phyloP scores from a whole-genome alignment of 2,797 vertebrate species.

The Rhadinocentrus ornatus region DNA sequence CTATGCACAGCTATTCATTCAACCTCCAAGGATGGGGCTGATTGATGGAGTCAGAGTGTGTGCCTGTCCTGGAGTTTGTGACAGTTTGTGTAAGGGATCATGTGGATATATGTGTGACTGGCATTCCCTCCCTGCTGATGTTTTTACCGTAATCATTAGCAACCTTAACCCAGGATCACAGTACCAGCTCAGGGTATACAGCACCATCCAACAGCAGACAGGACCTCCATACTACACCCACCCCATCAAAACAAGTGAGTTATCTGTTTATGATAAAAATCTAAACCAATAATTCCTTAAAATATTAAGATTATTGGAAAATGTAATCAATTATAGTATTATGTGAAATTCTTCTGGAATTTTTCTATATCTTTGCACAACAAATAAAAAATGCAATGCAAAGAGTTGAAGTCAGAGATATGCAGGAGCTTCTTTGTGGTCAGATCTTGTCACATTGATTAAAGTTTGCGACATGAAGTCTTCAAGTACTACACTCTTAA shows the following conservation, averaged over 20 bases:
- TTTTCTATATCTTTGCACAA: no score
- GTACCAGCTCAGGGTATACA: constrained; percentile 82
- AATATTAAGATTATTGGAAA: background rate
- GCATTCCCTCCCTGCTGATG: constrained; percentile 56
- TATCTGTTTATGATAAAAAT: background rate
- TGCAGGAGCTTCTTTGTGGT: background rate
- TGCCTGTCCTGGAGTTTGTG: constrained; percentile 58
- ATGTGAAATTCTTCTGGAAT: no score
- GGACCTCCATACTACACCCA: constrained; percentile 77
- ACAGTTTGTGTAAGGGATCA: constrained; percentile 56
- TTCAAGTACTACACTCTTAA: background rate
- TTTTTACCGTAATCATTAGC: constrained; percentile 68
- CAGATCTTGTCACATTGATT: background rate
- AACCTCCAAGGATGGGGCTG: constrained; percentile 77
- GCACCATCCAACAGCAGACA: constrained; percentile 78
- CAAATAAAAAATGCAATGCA: no score
- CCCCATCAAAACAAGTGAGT: constrained; percentile 87
- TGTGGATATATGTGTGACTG: constrained; percentile 63
- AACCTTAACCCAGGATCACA: constrained; percentile 83
- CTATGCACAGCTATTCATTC: constrained; percentile 81
- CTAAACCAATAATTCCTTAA: background rate
- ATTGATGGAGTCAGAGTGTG: constrained; percentile 84
- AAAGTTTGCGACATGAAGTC: background rate
- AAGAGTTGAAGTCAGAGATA: no score
- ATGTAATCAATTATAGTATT: no score